These are phyloP conservation scores for Lutraria lutraria DNA, from an alignment of 2,888 invertebrate genomes.

Conservation along the genomic window DNA sequence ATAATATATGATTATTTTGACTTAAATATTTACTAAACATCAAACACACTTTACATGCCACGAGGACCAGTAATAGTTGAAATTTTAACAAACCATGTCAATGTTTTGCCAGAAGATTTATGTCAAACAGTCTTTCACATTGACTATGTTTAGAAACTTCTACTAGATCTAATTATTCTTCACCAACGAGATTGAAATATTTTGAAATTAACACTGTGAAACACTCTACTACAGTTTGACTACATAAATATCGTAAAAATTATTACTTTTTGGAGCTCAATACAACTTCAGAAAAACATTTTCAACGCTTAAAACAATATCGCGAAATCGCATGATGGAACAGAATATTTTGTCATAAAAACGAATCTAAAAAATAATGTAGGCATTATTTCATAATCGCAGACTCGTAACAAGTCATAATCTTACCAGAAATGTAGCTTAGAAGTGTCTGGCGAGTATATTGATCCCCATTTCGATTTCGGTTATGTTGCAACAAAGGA, in stretches of 20 bases:
- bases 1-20: too few relatives aligned
- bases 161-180: too few relatives aligned
- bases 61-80: too few relatives aligned
- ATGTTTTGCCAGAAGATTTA: too few relatives aligned
- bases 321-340: slow-evolving; percentile 11
- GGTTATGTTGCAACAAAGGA: background rate
- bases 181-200: background rate
- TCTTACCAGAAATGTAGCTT: background rate
- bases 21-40: too few relatives aligned
- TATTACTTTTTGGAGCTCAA: background rate
- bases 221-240: background rate
- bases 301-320: background rate
- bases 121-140: too few relatives aligned
- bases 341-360: slow-evolving; percentile 1
- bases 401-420: background rate
- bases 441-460: background rate
- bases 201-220: background rate
- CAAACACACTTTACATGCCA: too few relatives aligned
- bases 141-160: too few relatives aligned
- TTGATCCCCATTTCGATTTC: slow-evolving; percentile 17
- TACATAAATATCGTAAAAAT: background rate
- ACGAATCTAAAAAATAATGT: background rate
- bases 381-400: background rate
- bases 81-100: too few relatives aligned
- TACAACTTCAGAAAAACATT: background rate